Percentiles rank a stretch among this genome's conserved stretches.
Evolutionary conservation across 2,797 vertebrate genomes (phyloP).

Genomic region (Glossophaga mutica): DNA sequence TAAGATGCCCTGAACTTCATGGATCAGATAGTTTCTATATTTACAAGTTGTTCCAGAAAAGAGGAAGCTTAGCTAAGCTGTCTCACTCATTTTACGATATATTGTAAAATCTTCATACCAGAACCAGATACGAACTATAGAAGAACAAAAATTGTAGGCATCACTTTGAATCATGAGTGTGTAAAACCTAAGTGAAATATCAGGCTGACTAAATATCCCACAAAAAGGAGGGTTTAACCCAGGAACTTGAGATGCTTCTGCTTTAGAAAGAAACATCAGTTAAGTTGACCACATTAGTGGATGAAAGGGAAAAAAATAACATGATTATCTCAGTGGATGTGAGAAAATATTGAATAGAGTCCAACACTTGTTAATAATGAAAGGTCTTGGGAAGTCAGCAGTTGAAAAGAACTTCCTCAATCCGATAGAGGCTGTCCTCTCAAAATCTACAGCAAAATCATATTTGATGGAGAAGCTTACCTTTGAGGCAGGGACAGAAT

Average conservation of each 20-base stretch:
- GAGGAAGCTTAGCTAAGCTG: background rate
- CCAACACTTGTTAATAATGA: background rate
- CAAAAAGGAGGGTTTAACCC: background rate
- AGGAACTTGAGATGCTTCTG: background rate
- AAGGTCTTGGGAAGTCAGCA: background rate
- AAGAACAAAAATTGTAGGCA: background rate
- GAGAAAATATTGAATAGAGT: background rate
- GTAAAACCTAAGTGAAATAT: background rate
- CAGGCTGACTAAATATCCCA: background rate
- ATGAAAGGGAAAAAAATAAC: background rate
- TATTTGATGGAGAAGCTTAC: background rate
- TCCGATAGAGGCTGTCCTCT: background rate
- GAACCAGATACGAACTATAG: background rate
- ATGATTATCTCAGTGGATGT: background rate
- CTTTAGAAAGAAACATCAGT: background rate
- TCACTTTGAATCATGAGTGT: background rate
- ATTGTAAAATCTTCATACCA: background rate
- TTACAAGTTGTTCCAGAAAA: background rate
- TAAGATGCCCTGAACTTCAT: background rate
- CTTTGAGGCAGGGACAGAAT: background rate
- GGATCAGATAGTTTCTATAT: background rate
- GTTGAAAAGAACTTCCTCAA: background rate
- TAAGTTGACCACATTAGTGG: background rate
- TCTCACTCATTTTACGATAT: background rate
- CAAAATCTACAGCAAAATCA: background rate